A percentile compares a stretch with the other conserved stretches of the same genome.
These are phyloP conservation scores for Pedionomus torquatus DNA, from an alignment of 2,113 vertebrate genomes.

Conservation along the genomic window DNA sequence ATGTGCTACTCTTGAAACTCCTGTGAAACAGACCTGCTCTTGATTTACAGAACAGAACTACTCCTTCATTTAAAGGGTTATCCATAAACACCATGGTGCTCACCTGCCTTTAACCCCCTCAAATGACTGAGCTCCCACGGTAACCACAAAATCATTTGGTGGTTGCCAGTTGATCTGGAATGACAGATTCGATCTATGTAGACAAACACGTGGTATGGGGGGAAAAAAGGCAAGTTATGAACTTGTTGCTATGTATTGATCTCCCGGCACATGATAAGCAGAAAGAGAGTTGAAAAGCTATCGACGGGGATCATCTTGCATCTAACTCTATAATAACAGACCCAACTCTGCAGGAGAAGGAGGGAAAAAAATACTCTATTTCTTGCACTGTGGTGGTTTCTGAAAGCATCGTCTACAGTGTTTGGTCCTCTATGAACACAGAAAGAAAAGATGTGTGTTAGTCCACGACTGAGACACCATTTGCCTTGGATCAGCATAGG, in stretches of 20 bases:
- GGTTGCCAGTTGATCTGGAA: neutral
- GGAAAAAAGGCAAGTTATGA: neutral
- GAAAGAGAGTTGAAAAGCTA: neutral
- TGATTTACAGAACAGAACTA: too few species aligned
- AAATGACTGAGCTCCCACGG: neutral
- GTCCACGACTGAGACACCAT: fast-evolving
- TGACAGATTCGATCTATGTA: neutral
- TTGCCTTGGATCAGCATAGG: neutral
- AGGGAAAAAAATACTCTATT: neutral
- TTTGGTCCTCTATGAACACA: neutral
- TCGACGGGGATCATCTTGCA: neutral
- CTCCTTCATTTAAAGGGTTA: neutral
- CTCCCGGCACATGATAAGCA: neutral
- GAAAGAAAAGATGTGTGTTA: neutral
- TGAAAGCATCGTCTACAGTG: neutral
- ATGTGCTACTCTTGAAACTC: neutral
- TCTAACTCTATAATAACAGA: neutral
- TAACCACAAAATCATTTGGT: neutral
- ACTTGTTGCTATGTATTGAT: neutral
- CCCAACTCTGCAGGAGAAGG: neutral
- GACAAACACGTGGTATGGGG: neutral
- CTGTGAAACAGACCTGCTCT: neutral
- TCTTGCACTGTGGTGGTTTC: neutral
- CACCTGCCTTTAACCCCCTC: neutral
- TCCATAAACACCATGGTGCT: neutral